These are phyloP conservation scores for Lycopodina hypogea DNA, from an alignment of 37 sponge, comb jelly and placozoan species.

Conservation along the genomic window DNA sequence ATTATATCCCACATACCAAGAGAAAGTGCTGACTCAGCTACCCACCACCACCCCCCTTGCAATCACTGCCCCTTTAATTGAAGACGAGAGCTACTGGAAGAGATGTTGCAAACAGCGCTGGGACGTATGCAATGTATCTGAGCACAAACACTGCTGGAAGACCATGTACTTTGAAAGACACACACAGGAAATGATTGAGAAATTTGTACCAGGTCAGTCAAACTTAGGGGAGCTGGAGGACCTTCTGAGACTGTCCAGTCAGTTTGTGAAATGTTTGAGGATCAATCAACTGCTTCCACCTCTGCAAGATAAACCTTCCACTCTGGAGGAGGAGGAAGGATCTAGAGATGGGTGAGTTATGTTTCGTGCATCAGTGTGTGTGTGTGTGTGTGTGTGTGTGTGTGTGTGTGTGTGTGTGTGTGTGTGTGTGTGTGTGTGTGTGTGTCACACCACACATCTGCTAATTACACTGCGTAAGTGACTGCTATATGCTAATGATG, in stretches of 20 bases:
- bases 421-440: neutral
- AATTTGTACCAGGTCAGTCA: constrained; percentile 71
- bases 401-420: too few species aligned
- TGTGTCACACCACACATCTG: neutral
- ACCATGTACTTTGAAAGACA: constrained; percentile 93
- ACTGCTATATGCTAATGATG: too few species aligned
- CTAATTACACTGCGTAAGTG: too few species aligned
- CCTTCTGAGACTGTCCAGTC: constrained; percentile 62
- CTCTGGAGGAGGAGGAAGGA: constrained; percentile 51
- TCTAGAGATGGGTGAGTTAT: neutral
- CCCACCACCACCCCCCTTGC: constrained; percentile 73
- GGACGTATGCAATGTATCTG: constrained; percentile 75
- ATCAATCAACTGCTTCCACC: constrained; percentile 81
- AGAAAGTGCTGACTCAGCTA: constrained; percentile 63
- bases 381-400: neutral
- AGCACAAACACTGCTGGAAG: constrained; percentile 83
- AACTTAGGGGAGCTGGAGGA: constrained; percentile 64
- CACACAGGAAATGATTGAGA: constrained; percentile 76
- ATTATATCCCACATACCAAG: constrained; percentile 65
- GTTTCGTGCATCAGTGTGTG: neutral
- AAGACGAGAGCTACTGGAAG: constrained; percentile 89
- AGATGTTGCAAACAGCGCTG: constrained; percentile 81
- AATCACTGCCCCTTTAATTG: constrained; percentile 77
- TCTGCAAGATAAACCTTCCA: constrained; percentile 28
- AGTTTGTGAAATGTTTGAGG: constrained; percentile 65